Evolutionary conservation across 2,888 invertebrate genomes (phyloP).

Genomic region (Hirtodrosophila histrioides): DNA sequence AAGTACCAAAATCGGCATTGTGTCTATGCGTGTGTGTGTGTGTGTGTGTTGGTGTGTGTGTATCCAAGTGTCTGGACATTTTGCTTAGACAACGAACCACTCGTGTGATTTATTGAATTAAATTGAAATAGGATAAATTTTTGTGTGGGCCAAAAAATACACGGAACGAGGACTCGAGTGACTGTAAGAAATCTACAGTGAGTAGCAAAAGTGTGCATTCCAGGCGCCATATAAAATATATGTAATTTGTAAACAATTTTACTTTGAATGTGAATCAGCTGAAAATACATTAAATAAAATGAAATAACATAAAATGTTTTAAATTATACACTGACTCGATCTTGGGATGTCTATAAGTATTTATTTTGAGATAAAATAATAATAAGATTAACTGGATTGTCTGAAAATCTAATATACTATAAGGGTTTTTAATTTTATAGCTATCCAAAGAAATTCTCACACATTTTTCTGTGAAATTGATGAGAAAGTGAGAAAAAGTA

Average conservation of each 20-base stretch:
- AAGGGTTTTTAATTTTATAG: too few species aligned
- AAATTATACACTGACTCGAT: neutral
- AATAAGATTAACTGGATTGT: too few species aligned
- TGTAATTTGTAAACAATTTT: neutral
- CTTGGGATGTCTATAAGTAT: too few species aligned
- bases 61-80: conserved; percentile 36
- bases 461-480: too few species aligned
- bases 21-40: conserved; percentile 4
- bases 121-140: conserved; percentile 44
- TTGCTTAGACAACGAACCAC: conserved; percentile 43
- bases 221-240: neutral
- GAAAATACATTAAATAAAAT: neutral
- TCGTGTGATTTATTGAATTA: conserved; percentile 68
- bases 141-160: conserved; percentile 3
- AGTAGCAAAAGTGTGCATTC: neutral
- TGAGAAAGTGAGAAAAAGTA: too few species aligned
- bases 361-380: too few species aligned
- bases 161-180: neutral
- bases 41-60: conserved; percentile 10
- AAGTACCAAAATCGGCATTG: conserved; percentile 31
- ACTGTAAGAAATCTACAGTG: conserved; percentile 1
- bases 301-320: neutral
- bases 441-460: too few species aligned
- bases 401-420: too few species aligned
- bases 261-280: too few species aligned